A percentile compares a stretch with the other conserved stretches of the same genome.
Evolutionary conservation across 2,113 vertebrate genomes (phyloP).

Genomic region (Ictidomys tridecemlineatus): DNA sequence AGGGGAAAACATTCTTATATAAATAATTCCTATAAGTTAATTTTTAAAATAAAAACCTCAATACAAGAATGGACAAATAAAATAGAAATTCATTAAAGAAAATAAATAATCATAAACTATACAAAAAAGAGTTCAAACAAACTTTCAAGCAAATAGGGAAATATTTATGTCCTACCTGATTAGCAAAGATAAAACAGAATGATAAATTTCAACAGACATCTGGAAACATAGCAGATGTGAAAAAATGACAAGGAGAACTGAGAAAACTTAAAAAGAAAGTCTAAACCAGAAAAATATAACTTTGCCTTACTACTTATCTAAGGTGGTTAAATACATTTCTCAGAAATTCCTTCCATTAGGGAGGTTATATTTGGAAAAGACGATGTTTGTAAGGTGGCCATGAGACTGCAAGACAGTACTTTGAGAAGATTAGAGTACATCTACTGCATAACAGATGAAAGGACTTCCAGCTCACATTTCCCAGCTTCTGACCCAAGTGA

Average conservation of each 20-base stretch:
- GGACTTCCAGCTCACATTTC: background rate
- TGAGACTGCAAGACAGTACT: background rate
- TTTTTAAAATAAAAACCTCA: slow-evolving; percentile 3
- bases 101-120: background rate
- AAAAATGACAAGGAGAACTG: background rate
- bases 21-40: background rate
- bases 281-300: slow-evolving; percentile 40
- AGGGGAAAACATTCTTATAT: background rate
- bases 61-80: background rate
- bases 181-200: slow-evolving; percentile 34
- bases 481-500: background rate
- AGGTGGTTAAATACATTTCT: background rate
- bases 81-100: slow-evolving; percentile 32
- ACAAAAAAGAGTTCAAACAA: background rate
- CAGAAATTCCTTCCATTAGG: background rate
- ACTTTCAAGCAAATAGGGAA: background rate
- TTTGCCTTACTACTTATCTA: background rate
- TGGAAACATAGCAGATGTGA: background rate
- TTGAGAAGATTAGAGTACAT: background rate
- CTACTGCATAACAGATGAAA: background rate
- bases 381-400: background rate
- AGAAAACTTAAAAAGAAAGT: slow-evolving; percentile 31
- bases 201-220: slow-evolving; percentile 8
- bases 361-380: background rate
- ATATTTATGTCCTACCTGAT: background rate